Evolutionary conservation across 2,113 vertebrate species (phyloP), one percentile per base, ranked within the genome.

Genomic region (Lepisosteus oculatus): DNA sequence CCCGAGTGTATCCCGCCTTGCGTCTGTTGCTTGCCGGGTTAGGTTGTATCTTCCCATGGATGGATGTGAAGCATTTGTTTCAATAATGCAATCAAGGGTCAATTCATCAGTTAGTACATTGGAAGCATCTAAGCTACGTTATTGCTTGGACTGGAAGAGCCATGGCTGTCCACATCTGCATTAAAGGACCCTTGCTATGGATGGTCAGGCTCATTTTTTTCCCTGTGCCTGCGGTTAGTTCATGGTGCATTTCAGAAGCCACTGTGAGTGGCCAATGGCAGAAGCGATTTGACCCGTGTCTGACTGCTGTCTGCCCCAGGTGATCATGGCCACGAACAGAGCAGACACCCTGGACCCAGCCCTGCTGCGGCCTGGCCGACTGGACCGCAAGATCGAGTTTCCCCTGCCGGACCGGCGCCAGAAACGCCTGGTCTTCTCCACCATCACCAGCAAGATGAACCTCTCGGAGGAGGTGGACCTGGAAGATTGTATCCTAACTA

Each of bases 401-500:
- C 96, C 96, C 0, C 79, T 97, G 73, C 96, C 96, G 0, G 96
- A 98, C 84, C 93, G 96, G 57, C 87, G 96, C 13, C 96, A 98
- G 84, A 97, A 98, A 42, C 92, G 96, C 0, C 83, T 98, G 17
- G 93, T 98, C 79, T 97, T 97, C 86, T 93, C 95, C 84, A 97
- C 96, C 77, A 97, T 98, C 86, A 97, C 94, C 76, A 94, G 95
- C 83, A 97, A 95, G 80, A 98, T 98, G 96, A 98, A 98, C 82
- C 91, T 98, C 12, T 97, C 95, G 0, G 96, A 98, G 83, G 96
- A 98, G 79, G 95, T 98, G 6, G 96, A 98, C 84, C 88, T 98
- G 65, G 96, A 97, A 81, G 96, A 98, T 55, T 98, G 96, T 95
- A 98, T 96, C 95, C 93, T 94, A 51, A 5, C 47, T 87, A 45